phyloP scores from a whole-genome alignment of 2,888 invertebrate genomes.

The Erebia palarica region DNA sequence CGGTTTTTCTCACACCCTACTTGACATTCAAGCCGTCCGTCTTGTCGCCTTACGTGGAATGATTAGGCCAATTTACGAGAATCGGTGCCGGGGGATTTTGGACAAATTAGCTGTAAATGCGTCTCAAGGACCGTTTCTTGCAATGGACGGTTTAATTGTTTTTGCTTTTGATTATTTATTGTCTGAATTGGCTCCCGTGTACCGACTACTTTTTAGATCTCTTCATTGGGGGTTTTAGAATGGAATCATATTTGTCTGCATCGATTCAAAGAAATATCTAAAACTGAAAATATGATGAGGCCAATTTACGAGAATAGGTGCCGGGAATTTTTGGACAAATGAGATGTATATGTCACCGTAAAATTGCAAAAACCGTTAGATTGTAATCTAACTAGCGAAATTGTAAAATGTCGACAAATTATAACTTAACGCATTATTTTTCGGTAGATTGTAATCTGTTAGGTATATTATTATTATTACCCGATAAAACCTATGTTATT shows the following conservation, averaged over 20 bases:
- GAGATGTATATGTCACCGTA: constrained; percentile 44
- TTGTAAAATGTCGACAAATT: too few species aligned
- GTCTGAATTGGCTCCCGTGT: constrained; percentile 23
- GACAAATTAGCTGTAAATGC: constrained; percentile 60
- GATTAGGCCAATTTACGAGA: constrained; percentile 61
- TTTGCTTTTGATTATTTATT: constrained; percentile 36
- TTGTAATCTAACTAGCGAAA: too few species aligned
- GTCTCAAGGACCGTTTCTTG: constrained; percentile 63
- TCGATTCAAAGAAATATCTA: too few species aligned
- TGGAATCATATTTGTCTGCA: too few species aligned
- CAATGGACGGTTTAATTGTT: constrained; percentile 52
- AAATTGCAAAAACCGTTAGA: too few species aligned
- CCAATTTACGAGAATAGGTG: constrained; percentile 66
- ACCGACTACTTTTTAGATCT: background rate
- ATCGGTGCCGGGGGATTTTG: constrained; percentile 57
- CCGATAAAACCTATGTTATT: too few species aligned
- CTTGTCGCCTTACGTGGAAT: constrained; percentile 60
- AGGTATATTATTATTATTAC: too few species aligned
- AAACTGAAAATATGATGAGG: constrained; percentile 46
- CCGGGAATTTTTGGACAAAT: constrained; percentile 58
- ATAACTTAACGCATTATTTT: too few species aligned
- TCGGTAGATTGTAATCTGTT: too few species aligned
- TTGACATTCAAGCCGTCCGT: constrained; percentile 65
- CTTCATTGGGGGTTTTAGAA: background rate
- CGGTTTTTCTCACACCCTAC: constrained; percentile 64